phyloP scores from a whole-genome alignment of 2,113 vertebrate genomes.

The Muntiacus reevesi region DNA sequence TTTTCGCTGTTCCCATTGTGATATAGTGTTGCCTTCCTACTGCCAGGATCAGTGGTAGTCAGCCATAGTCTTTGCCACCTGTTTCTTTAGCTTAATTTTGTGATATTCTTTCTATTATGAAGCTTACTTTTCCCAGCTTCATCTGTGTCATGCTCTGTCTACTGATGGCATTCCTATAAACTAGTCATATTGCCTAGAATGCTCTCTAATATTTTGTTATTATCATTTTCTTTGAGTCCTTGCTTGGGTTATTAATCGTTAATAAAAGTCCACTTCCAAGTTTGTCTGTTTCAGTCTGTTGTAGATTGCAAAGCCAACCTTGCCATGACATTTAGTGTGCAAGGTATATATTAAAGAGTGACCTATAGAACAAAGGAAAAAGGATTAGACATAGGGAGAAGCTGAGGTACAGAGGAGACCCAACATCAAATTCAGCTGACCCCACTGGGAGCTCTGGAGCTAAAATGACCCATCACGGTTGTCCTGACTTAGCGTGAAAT shows the following conservation, averaged over 20 bases:
- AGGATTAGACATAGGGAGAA: background rate
- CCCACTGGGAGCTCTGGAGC: background rate
- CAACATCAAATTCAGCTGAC: background rate
- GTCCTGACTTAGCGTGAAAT: background rate
- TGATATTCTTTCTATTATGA: background rate
- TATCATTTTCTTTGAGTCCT: background rate
- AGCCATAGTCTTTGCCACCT: background rate
- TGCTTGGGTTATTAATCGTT: background rate
- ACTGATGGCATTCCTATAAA: background rate
- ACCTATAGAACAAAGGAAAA: background rate
- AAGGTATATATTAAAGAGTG: background rate
- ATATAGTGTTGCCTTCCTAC: background rate
- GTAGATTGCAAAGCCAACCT: background rate
- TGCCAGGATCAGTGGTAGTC: background rate
- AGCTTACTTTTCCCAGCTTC: background rate
- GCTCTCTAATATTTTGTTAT: background rate
- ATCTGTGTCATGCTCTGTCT: background rate
- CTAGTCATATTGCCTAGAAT: background rate
- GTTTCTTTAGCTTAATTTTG: background rate
- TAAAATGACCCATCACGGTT: background rate
- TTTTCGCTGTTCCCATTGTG: background rate
- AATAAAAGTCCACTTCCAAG: background rate
- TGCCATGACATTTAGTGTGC: background rate
- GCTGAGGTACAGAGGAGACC: background rate
- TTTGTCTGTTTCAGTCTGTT: background rate